phyloP scores from a whole-genome alignment of 2,888 invertebrate species.

The Macaria notata region DNA sequence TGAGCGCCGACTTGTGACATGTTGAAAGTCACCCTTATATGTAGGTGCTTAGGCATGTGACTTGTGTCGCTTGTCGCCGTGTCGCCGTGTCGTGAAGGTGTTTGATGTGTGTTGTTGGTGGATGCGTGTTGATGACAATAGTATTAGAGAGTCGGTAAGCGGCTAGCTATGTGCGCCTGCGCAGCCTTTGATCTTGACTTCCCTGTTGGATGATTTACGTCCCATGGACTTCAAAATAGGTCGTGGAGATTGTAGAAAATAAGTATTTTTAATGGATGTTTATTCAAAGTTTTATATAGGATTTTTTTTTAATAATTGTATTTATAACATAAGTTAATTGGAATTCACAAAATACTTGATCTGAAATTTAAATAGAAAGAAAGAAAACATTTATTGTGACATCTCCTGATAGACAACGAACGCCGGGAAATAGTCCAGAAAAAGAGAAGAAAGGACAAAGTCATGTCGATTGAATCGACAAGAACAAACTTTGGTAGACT shows the following conservation, averaged over 20 bases:
- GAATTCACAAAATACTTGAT: no score
- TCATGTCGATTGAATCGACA: no score
- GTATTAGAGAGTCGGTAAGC: constrained; percentile 74
- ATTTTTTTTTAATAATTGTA: no score
- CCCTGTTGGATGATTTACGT: constrained; percentile 59
- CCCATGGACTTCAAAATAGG: constrained; percentile 65
- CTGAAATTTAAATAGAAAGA: no score
- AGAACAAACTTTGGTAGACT: no score
- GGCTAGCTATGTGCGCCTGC: constrained; percentile 46
- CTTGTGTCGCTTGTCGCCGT: constrained; percentile 37
- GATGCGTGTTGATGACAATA: constrained; percentile 75
- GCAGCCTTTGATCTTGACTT: constrained; percentile 62
- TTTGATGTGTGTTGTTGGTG: constrained; percentile 53
- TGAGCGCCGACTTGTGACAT: constrained; percentile 60
- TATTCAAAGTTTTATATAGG: not conserved
- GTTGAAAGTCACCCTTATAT: constrained; percentile 29
- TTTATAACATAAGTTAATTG: no score
- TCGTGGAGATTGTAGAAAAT: constrained; percentile 29
- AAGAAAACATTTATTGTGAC: no score
- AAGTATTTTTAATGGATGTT: not conserved
- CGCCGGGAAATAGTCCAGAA: no score
- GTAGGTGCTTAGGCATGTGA: not conserved
- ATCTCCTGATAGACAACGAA: no score
- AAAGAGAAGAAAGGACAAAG: no score
- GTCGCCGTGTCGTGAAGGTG: constrained; percentile 11